A percentile compares a stretch with the other conserved stretches of the same genome.
These are phyloP conservation scores for Pocillopora verrucosa DNA, from an alignment of 64 coral and sea anemone species.

Conservation along the genomic window DNA sequence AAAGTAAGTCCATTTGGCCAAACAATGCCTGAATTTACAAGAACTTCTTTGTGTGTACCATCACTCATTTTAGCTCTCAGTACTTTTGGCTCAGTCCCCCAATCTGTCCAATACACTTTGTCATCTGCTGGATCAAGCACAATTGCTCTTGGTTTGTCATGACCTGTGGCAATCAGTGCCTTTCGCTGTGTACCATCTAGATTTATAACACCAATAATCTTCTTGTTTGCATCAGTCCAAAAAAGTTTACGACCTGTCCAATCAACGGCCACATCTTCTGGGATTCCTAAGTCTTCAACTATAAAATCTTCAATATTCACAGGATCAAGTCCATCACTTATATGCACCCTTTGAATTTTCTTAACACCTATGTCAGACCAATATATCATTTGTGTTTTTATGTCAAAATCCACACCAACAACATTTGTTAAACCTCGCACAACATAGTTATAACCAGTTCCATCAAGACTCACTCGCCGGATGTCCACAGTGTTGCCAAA, in stretches of 20 bases:
- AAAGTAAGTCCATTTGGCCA: slow-evolving; percentile 89
- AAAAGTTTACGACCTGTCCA: slow-evolving; percentile 69
- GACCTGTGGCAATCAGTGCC: slow-evolving; percentile 64
- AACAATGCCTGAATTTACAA: slow-evolving; percentile 65
- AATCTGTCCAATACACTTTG: slow-evolving; percentile 82
- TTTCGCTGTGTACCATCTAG: slow-evolving; percentile 66
- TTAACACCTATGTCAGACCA: slow-evolving; percentile 75
- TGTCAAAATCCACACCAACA: slow-evolving; percentile 81
- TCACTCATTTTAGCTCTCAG: slow-evolving; percentile 76
- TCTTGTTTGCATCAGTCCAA: slow-evolving; percentile 81
- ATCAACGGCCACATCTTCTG: slow-evolving; percentile 79
- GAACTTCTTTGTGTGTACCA: slow-evolving; percentile 54
- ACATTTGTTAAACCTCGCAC: slow-evolving; percentile 78
- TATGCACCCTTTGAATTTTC: slow-evolving; percentile 81
- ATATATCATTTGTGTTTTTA: slow-evolving; percentile 71
- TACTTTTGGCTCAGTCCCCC: slow-evolving; percentile 67
- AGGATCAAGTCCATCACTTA: slow-evolving; percentile 52
- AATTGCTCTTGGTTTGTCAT: slow-evolving; percentile 81
- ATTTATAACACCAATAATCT: slow-evolving; percentile 62
- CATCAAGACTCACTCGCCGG: slow-evolving; percentile 76
- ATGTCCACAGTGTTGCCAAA: slow-evolving; percentile 88
- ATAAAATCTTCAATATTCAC: slow-evolving; percentile 71
- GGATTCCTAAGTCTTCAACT: slow-evolving; percentile 55
- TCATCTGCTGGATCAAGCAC: slow-evolving; percentile 60
- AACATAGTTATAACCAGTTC: slow-evolving; percentile 72